Base-by-base conservation (phyloP, 2,888 invertebrate species). In the Cephus pygmeus region DNA sequence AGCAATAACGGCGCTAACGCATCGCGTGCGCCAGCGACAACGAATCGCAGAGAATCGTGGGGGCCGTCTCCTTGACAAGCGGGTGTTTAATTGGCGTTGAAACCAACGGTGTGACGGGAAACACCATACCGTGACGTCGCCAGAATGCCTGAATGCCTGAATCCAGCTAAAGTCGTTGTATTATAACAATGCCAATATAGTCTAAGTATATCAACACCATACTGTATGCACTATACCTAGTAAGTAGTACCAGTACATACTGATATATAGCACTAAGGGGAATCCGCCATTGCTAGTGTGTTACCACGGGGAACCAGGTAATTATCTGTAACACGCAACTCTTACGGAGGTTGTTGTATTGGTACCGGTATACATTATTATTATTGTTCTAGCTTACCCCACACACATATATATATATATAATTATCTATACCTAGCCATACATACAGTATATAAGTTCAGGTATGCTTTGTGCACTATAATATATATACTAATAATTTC, bases 51-150 rank as follows among this genome's bases (percentile, higher is more conserved):
- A 83, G 85, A 83, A 88, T 86, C 87, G 86, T 86, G 85, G 86
- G 85, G 87, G 86, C 87, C 84, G 88, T 88, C 89, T 89, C 88
- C 91, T 90, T 91, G 91, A 91, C 91, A 91, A 90, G 91, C 90
- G 91, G 90, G 88, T 91, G 91, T 91, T 91, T 91, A 91, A 91
- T 91, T 91, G 91, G 91, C 91, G 91, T 91, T 91, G 91, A 91
- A 91, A 91, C 87, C 91, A 91, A 87, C 89, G 88, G 91, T 91
- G 91, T 91, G 91, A 91, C 91, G 91, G 88, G 88, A 90, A 56
- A 90, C 88, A 88, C 87, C 89, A 88, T 88, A 87, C 85, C 87
- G 88, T 87, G 87, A 88, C 88, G 89, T 90, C 90, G 88, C 87
- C 88, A 88, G 88, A 88, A 87, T 86, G 84, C 86, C 87, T 86